phyloP scores from a whole-genome alignment of 2,888 invertebrate species.

The Chymomyza fuscimana region DNA sequence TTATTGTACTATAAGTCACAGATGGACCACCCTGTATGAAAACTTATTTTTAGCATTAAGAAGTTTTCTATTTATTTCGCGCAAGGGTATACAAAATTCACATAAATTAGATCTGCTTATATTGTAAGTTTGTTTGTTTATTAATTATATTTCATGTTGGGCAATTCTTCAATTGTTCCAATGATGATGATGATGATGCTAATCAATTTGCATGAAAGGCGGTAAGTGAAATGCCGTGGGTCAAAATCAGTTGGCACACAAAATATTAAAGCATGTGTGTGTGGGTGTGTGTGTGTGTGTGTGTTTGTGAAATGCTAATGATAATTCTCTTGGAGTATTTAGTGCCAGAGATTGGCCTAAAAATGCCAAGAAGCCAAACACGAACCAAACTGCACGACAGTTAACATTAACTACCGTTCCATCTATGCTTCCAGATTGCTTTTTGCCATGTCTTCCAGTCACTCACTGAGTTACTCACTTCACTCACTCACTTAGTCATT shows the following conservation, averaged over 20 bases:
- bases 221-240: not conserved
- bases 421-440: not conserved
- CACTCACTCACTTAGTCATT: not conserved
- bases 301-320: not conserved
- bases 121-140: not conserved
- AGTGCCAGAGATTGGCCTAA: slow-evolving; percentile 8
- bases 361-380: slow-evolving; percentile 4
- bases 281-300: too few relatives aligned
- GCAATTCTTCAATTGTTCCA: not conserved
- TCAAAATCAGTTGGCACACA: not conserved
- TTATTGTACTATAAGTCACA: too few relatives aligned
- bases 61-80: too few relatives aligned
- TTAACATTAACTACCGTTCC: slow-evolving; percentile 8
- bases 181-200: not conserved
- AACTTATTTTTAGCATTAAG: too few relatives aligned
- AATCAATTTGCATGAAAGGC: not conserved
- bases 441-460: not conserved
- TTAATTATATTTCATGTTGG: not conserved
- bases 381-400: not conserved
- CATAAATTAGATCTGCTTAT: not conserved
- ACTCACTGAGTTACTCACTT: not conserved
- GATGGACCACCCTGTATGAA: too few relatives aligned
- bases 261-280: too few relatives aligned
- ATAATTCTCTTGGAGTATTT: not conserved
- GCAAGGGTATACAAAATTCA: not conserved